Percentiles rank a stretch among this genome's conserved stretches.
These are phyloP conservation scores for Amazona ochrocephala DNA, from an alignment of 2,797 vertebrate species.

Conservation along the genomic window DNA sequence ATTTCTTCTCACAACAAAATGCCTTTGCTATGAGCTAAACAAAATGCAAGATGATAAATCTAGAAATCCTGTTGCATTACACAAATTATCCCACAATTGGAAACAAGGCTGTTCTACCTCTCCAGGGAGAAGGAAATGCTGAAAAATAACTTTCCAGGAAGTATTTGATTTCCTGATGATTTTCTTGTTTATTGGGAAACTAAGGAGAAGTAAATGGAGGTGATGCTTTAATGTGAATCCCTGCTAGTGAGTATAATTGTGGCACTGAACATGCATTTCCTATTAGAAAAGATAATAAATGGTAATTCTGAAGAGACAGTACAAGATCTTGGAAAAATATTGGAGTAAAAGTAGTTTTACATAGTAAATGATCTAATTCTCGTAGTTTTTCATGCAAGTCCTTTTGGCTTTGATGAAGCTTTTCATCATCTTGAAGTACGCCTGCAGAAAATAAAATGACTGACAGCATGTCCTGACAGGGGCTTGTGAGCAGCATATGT, in stretches of 20 bases:
- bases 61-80: conserved; percentile 38
- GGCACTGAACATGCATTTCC: neutral
- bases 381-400: neutral
- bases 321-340: neutral
- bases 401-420: neutral
- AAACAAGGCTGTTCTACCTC: conserved; percentile 51
- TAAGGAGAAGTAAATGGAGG: neutral
- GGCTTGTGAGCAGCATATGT: neutral
- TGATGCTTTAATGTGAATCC: neutral
- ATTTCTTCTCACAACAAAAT: neutral
- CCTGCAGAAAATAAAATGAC: neutral
- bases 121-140: conserved; percentile 45
- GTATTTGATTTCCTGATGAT: conserved; percentile 30
- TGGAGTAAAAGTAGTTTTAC: neutral
- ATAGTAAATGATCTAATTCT: neutral
- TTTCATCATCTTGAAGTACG: neutral
- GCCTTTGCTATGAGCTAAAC: conserved; percentile 17
- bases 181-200: conserved; percentile 32
- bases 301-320: neutral
- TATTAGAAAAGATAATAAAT: neutral
- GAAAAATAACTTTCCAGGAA: conserved; percentile 48
- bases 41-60: conserved; percentile 47
- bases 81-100: conserved; percentile 57
- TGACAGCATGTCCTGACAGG: neutral
- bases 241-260: neutral